Evolutionary conservation across 2,797 vertebrate genomes (phyloP).

Genomic region (Phalanger gymnotis): DNA sequence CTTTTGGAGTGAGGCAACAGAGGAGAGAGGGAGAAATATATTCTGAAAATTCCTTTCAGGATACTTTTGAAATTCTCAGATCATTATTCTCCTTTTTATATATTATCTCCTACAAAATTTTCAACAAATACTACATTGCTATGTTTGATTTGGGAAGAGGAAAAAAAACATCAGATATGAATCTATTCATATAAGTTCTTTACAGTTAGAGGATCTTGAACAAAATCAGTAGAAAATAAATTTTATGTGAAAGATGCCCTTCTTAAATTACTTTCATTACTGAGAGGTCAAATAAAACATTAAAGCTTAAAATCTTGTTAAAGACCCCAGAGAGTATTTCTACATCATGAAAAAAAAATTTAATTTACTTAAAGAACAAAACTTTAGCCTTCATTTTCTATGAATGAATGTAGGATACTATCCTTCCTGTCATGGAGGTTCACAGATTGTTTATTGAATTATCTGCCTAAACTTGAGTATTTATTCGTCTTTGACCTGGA

Average conservation of each 20-base stretch:
- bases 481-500: slow-evolving; percentile 24
- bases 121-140: neutral
- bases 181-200: neutral
- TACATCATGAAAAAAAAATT: neutral
- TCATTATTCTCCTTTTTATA: neutral
- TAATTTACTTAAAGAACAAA: neutral
- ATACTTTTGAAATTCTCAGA: neutral
- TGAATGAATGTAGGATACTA: neutral
- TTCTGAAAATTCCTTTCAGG: neutral
- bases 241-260: neutral
- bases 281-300: neutral
- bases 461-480: neutral
- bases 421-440: neutral
- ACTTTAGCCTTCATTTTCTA: slow-evolving; percentile 41
- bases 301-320: slow-evolving; percentile 3
- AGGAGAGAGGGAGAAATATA: neutral
- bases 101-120: neutral
- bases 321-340: neutral
- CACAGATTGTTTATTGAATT: neutral
- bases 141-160: neutral
- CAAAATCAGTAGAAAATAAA: neutral
- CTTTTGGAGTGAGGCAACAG: neutral
- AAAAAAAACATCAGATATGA: neutral
- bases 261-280: neutral
- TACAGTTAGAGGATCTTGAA: neutral